These are phyloP conservation scores for Rhyacophila brunnea DNA, from an alignment of 1,140 invertebrate species.

Conservation along the genomic window DNA sequence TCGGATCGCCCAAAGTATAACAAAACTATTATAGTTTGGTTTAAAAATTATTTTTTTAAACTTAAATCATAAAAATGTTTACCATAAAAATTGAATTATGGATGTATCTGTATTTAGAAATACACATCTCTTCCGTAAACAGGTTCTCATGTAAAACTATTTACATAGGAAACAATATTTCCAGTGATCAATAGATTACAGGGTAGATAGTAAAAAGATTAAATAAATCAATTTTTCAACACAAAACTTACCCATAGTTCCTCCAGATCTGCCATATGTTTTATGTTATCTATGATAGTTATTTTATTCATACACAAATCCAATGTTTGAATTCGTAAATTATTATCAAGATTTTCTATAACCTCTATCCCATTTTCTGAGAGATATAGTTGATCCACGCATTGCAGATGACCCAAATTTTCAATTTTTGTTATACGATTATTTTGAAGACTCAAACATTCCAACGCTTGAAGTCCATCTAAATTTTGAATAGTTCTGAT, in stretches of 20 bases:
- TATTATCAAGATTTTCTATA: slow-evolving; percentile 73
- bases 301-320: slow-evolving; percentile 92
- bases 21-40: no score
- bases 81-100: no score
- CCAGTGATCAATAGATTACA: no score
- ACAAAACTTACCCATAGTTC: slow-evolving; percentile 92
- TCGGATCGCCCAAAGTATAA: no score
- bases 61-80: no score
- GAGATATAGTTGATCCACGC: slow-evolving; percentile 87
- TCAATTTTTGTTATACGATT: slow-evolving; percentile 89
- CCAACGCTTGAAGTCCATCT: slow-evolving; percentile 72
- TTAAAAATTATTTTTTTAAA: no score
- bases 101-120: no score
- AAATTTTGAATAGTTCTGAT: slow-evolving; percentile 88
- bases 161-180: no score
- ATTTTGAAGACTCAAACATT: slow-evolving; percentile 85
- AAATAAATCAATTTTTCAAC: no score
- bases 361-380: slow-evolving; percentile 88
- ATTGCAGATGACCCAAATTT: slow-evolving; percentile 71
- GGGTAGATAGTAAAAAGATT: no score
- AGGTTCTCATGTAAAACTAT: no score
- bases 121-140: no score
- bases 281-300: slow-evolving; percentile 75
- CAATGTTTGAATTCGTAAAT: slow-evolving; percentile 75
- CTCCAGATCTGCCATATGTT: slow-evolving; percentile 72